Base-by-base conservation (phyloP, 2,113 vertebrate genomes). In the Elephantulus edwardii region DNA sequence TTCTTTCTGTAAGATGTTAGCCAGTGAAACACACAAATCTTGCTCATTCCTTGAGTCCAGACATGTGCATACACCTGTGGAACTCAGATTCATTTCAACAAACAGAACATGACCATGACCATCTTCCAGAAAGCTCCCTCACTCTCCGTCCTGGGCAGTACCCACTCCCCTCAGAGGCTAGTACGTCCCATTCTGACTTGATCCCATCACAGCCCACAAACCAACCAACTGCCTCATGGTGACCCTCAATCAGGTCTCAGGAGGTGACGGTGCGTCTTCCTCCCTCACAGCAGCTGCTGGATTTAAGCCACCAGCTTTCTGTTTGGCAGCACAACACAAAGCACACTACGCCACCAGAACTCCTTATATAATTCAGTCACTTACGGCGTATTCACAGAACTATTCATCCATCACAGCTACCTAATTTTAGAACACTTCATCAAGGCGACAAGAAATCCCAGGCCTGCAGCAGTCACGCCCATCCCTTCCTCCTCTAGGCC, bases 41-140 rank as follows among this genome's bases (percentile, higher is more conserved):
- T 33, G 12, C 54, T n/a, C 44, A 4, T 0, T 0, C 30, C 35
- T 4, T 7, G 6, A 10, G 42, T 38, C 28, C n/a, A 17, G 28
- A 54, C 4, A 28, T 4, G 35, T 1, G 17, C 46, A 24, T 16
- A 22, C 14, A 4, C 38, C 50, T 0, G 1, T 8, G 84, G 54
- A 54, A 58, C 35, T 13, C 35, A 2, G n/a, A 2, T 6, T 38
- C 28, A 28, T 28, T 20, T 33, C 80, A 4, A 1, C 11, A 44
- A 14, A 12, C 11, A 28, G 48, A 62, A n/a, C 30, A 20, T 0
- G 7, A 13, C 26, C 30, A 20, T 0, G 7, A 13, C 26, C 13
- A 7, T 11, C 14, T 5, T 48, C 19, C 20, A 28, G 71, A 17
- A 33, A 30, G 70, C 11, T 66, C 46, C 38, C 38, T 58, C 13